Conservation (phyloP, 2,797 vertebrate species). For the Buceros bicornis region DNA sequence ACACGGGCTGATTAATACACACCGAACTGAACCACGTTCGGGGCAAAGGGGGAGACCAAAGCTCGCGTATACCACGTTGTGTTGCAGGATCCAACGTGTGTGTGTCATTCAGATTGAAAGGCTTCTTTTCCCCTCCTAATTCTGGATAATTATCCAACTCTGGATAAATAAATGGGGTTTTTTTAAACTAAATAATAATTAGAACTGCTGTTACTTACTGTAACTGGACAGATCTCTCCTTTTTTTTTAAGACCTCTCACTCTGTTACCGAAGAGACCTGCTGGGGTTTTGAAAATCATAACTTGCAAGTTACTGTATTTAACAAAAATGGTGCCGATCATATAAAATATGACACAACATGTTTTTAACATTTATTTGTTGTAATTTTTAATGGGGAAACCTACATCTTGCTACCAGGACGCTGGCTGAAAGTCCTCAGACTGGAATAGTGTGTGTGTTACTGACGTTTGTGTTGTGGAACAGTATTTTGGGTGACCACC, state of each 20-base stretch:
- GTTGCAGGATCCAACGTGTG: background rate
- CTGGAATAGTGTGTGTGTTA: background rate
- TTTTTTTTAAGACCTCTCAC: background rate
- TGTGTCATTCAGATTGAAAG: conserved; percentile 26
- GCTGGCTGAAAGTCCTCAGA: background rate
- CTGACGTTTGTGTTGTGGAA: background rate
- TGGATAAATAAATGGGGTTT: background rate
- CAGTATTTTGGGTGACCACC: background rate
- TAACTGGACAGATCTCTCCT: background rate
- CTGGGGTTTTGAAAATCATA: background rate
- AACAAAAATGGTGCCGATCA: background rate
- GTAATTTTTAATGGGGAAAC: background rate
- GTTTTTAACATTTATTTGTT: background rate
- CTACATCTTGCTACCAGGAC: background rate
- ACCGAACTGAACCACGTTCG: background rate
- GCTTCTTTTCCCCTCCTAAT: background rate
- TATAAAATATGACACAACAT: background rate
- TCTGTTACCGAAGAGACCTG: background rate
- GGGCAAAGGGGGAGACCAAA: background rate
- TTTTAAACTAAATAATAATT: background rate
- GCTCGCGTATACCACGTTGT: background rate
- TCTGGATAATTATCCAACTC: background rate
- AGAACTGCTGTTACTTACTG: background rate
- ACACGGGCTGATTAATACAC: conserved; percentile 17
- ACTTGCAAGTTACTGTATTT: background rate